Base-by-base conservation (phyloP, 2,888 invertebrate genomes). In the Drosophila paranaensis region DNA sequence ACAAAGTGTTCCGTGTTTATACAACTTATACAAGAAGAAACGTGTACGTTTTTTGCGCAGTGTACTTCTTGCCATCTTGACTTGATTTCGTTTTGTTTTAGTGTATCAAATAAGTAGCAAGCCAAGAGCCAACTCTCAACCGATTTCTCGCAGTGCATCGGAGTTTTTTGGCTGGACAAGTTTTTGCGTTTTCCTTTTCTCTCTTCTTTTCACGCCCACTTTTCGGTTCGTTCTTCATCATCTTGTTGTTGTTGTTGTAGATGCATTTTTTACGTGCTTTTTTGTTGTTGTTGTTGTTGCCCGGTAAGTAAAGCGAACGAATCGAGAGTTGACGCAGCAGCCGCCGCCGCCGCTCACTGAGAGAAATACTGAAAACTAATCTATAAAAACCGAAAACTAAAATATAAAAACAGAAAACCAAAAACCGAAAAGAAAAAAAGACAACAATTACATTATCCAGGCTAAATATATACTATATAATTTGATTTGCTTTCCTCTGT, bases 401-500 rank as follows among this genome's bases (percentile, higher is more conserved):
- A 40, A 43, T 20, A 43, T 43, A n/a, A 51, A 30, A 20, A 20
- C 35, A 8, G 30, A 20, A 33, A 35, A 30, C 8, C 20, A 45
- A 20, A 33, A 50, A 60, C 39, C 42, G 35, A 20, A 35, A 20
- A 35, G 8, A 46, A 35, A 27, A 27, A 27, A 27, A 27, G 6
- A 45, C 13, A 46, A 35, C 30, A 40, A 50, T 35, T 56, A 63
- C 58, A 68, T 61, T 57, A 55, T 56, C 73, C 69, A 69, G 74
- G 69, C 78, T 66, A 78, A 77, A 54, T 54, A 54, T 54, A 64
- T 33, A 20, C 20, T 20, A 60, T 48, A 48, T 74, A 54, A 78
- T 79, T 78, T 78, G 51, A 75, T 77, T 77, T 77, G 64, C 68
- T 72, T 77, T 77, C 74, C 77, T 77, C 74, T 77, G 77, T 77